Percentiles rank a stretch among this genome's conserved stretches.
Evolutionary conservation across 2,888 invertebrate species (phyloP).

Genomic region (Trachelus troglodyta): DNA sequence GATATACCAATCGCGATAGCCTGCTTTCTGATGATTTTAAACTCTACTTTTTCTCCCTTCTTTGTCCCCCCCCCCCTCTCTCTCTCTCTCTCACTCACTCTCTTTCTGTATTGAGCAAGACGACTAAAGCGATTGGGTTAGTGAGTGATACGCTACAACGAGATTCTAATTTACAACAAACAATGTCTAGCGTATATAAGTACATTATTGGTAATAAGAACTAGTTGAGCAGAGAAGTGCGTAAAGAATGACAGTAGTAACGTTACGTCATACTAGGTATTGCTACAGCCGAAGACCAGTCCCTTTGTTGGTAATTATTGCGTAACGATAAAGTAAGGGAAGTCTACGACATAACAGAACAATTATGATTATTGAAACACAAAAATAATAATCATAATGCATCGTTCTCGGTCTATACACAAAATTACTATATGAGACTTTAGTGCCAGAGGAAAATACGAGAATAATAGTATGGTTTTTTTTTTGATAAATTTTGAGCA

Average conservation of each 20-base stretch:
- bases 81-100: neutral
- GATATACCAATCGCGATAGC: neutral
- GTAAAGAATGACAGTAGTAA: slow-evolving; percentile 38
- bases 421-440: neutral
- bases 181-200: neutral
- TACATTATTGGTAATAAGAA: slow-evolving; percentile 31
- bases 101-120: slow-evolving; percentile 14
- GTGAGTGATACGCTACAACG: slow-evolving; percentile 1
- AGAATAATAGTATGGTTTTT: neutral
- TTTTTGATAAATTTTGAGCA: neutral
- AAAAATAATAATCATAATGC: slow-evolving; percentile 14
- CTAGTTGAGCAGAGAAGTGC: slow-evolving; percentile 53
- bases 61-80: no score
- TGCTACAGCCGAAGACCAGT: slow-evolving; percentile 38
- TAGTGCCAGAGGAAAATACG: neutral
- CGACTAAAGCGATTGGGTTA: neutral
- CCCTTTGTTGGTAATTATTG: slow-evolving; percentile 39
- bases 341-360: neutral
- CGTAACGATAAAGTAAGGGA: slow-evolving; percentile 14
- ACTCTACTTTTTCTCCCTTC: neutral
- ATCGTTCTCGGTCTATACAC: neutral
- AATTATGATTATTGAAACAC: slow-evolving; percentile 15
- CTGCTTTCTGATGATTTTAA: neutral
- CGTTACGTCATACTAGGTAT: slow-evolving; percentile 33
- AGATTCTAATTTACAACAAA: neutral